A percentile compares a stretch with the other conserved stretches of the same genome.
phyloP scores from a whole-genome alignment of 2,797 vertebrate species.

The Oreonectes daqikongensis region DNA sequence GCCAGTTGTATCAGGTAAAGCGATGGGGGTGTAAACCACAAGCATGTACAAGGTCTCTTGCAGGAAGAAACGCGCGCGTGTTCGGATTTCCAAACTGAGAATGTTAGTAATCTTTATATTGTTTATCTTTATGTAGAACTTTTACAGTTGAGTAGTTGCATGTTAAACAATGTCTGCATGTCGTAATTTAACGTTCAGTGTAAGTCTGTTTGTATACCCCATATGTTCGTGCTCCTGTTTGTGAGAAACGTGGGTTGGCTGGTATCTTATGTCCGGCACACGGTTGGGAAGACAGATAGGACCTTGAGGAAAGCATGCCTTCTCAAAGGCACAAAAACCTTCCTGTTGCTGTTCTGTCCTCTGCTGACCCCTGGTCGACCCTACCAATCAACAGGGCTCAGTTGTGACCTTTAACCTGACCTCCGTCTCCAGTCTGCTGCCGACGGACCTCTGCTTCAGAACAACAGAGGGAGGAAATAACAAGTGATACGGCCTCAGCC shows the following conservation, averaged over 20 bases:
- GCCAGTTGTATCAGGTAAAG: slow-evolving; percentile 46
- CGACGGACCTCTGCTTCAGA: slow-evolving; percentile 44
- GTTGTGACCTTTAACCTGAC: slow-evolving; percentile 55
- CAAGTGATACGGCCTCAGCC: slow-evolving; percentile 47
- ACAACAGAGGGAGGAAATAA: slow-evolving; percentile 57
- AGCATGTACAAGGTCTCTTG: slow-evolving; percentile 10
- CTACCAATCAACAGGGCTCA: slow-evolving; percentile 53
- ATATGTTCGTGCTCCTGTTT: background rate
- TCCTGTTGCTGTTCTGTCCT: slow-evolving; percentile 54
- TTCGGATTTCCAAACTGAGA: slow-evolving; percentile 29
- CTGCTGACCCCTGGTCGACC: slow-evolving; percentile 49
- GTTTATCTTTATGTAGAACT: too few relatives aligned
- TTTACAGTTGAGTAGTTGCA: background rate
- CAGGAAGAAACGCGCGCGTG: background rate
- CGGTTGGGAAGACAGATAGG: slow-evolving; percentile 30
- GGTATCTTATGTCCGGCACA: slow-evolving; percentile 37
- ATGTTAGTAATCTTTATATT: too few relatives aligned
- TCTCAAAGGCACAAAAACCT: slow-evolving; percentile 45
- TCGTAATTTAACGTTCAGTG: background rate
- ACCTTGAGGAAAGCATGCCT: slow-evolving; percentile 26
- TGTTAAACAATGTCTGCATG: background rate
- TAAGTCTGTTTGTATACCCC: background rate
- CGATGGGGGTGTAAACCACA: slow-evolving; percentile 2
- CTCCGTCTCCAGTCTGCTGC: slow-evolving; percentile 55
- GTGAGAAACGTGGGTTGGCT: slow-evolving; percentile 42